phyloP scores from a whole-genome alignment of 2,888 invertebrate species.

The Pandemis cinnamomeana region DNA sequence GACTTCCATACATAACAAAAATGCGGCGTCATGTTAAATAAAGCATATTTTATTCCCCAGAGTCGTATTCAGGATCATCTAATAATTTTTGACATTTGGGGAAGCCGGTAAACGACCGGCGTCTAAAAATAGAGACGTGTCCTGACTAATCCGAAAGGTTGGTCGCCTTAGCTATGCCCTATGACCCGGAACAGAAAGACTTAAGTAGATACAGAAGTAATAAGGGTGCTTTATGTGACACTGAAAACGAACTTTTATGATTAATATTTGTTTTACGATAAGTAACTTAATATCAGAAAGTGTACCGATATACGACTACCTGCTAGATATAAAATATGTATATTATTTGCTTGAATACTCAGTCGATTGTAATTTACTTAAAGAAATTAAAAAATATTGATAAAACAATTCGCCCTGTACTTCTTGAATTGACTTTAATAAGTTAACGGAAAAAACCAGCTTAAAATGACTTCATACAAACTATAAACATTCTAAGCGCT shows the following conservation, averaged over 20 bases:
- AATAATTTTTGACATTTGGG: no score
- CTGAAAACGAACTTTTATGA: neutral
- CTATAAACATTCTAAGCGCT: no score
- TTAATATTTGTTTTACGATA: constrained; percentile 2
- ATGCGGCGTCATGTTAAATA: no score
- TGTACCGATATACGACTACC: neutral
- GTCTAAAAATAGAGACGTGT: no score
- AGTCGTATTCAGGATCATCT: no score
- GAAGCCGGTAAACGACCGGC: no score
- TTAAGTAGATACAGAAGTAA: neutral
- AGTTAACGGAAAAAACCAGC: no score
- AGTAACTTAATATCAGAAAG: neutral
- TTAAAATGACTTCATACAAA: no score
- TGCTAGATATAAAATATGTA: neutral
- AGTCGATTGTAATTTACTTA: neutral
- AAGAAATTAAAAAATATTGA: neutral
- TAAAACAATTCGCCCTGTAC: neutral
- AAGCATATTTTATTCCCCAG: no score
- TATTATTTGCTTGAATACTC: neutral
- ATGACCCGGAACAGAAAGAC: neutral
- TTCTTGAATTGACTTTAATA: no score
- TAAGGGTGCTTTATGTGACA: constrained; percentile 2
- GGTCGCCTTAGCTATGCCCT: neutral
- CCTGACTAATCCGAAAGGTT: no score
- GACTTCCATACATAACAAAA: no score